Evolutionary conservation across 2,113 vertebrate species (phyloP), one percentile per base, ranked within the genome.

Genomic region (Andinoacara biseriatus): DNA sequence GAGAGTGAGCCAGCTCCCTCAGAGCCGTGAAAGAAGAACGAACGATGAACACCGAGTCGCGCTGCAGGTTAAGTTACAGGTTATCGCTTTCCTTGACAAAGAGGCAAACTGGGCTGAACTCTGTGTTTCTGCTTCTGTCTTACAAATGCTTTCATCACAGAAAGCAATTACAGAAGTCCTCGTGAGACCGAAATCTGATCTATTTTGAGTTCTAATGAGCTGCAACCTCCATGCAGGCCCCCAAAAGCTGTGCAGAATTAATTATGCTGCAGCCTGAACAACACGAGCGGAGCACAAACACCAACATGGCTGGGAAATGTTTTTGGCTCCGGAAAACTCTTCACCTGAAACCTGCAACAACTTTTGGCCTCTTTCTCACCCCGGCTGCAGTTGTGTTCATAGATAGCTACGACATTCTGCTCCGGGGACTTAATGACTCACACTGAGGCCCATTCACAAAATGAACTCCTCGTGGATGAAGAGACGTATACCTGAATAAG

Each of bases 381-480:
- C 63, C 13, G 43, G 57, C 76, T 83, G 79, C 58, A 62, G 49
- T 6, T 43, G 77, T 33, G 59, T 78, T 83, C 86, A 93, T 92
- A 89, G 90, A 93, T 93, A 93, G 78, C 58, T 9, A 26, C 29
- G 76, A 76, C 43, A 5, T 72, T 86, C 46, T 74, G 87, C 89
- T 90, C 65, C 5, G 4, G 60, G 82, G 58, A 61, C 52, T 80
- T 33, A 83, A 89, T 92, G 90, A 92, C 82, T 90, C 91, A 91
- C 49, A 33, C 67, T 56, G 76, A 74, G 61, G 82, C 89, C 90
- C 87, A 88, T 92, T 94, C 83, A 94, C 81, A 93, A 87, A 92
- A 90, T 86, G 7, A 81, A 87, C 80, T 58, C 31, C 69, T 65
- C 33, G 38, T 35, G 62, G 80, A 72, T 87, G 87, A 82, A 62